phyloP scores from a whole-genome alignment of 2,888 invertebrate genomes.

The Nowickia ferox region DNA sequence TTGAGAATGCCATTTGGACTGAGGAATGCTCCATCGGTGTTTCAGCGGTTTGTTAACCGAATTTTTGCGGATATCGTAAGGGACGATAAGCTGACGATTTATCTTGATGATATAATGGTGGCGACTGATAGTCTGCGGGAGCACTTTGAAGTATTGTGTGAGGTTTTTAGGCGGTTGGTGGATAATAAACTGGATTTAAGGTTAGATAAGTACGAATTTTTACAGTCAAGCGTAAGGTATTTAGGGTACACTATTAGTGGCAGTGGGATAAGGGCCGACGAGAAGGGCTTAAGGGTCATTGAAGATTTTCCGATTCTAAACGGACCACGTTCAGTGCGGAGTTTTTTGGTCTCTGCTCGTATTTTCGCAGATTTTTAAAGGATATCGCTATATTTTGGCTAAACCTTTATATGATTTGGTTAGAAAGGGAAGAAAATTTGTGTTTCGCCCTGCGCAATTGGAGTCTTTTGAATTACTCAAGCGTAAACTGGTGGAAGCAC shows the following conservation, averaged over 20 bases:
- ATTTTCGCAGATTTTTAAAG: neutral
- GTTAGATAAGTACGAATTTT: conserved; percentile 60
- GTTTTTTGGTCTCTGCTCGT: neutral
- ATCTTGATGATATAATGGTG: conserved; percentile 68
- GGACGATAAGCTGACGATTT: conserved; percentile 54
- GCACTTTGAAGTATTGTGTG: conserved; percentile 46
- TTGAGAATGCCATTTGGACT: too few species aligned
- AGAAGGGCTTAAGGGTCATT: conserved; percentile 29
- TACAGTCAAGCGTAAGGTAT: conserved; percentile 36
- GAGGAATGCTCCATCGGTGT: too few species aligned
- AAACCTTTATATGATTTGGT: conserved; percentile 48
- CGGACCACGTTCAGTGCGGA: too few species aligned
- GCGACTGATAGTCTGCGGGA: conserved; percentile 46
- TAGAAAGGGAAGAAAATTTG: conserved; percentile 64
- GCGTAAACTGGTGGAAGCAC: conserved; percentile 49
- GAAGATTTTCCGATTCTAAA: neutral
- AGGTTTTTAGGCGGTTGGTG: conserved; percentile 50
- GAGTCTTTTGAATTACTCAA: conserved; percentile 62
- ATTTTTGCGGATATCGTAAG: conserved; percentile 20
- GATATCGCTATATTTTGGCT: neutral
- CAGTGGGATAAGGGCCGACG: conserved; percentile 57
- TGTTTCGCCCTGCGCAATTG: conserved; percentile 53
- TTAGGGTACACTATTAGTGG: conserved; percentile 53
- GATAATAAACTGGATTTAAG: conserved; percentile 31
- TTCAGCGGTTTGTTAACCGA: too few species aligned